Evolutionary conservation across 2,888 invertebrate species (phyloP).

Genomic region (Parascotia fuliginaria): DNA sequence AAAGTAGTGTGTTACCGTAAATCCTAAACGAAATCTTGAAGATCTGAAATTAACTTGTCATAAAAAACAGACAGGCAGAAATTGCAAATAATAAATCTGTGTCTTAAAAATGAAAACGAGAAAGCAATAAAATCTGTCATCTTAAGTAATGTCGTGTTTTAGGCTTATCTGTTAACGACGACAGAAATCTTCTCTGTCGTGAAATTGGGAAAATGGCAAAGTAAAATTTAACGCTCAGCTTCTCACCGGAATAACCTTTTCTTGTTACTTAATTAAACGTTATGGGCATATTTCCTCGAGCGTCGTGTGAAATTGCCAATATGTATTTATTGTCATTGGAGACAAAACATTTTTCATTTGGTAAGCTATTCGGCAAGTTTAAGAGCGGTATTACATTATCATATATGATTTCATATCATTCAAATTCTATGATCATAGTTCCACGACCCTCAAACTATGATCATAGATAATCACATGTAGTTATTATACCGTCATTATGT

Average conservation of each 20-base stretch:
- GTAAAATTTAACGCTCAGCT: constrained; percentile 41
- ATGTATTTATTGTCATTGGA: neutral
- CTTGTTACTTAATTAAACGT: constrained; percentile 31
- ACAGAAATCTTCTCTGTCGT: constrained; percentile 54
- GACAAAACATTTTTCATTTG: neutral
- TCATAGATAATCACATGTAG: too few species aligned
- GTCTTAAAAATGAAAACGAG: constrained; percentile 71
- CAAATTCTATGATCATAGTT: too few species aligned
- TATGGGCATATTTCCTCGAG: neutral
- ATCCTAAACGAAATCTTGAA: neutral
- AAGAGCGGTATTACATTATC: too few species aligned
- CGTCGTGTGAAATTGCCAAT: neutral
- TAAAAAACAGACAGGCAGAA: constrained; percentile 40
- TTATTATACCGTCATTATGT: too few species aligned
- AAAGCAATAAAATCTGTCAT: constrained; percentile 74
- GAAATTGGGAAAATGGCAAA: constrained; percentile 56
- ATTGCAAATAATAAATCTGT: constrained; percentile 64
- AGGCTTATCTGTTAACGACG: constrained; percentile 66
- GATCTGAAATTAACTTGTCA: neutral
- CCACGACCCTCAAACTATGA: too few species aligned
- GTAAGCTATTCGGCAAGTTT: too few species aligned
- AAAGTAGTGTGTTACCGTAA: neutral
- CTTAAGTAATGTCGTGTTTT: constrained; percentile 69
- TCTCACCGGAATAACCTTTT: constrained; percentile 24
- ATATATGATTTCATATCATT: too few species aligned